These are phyloP conservation scores for Fulmarus glacialis DNA, from an alignment of 2,113 vertebrate genomes.

Conservation along the genomic window DNA sequence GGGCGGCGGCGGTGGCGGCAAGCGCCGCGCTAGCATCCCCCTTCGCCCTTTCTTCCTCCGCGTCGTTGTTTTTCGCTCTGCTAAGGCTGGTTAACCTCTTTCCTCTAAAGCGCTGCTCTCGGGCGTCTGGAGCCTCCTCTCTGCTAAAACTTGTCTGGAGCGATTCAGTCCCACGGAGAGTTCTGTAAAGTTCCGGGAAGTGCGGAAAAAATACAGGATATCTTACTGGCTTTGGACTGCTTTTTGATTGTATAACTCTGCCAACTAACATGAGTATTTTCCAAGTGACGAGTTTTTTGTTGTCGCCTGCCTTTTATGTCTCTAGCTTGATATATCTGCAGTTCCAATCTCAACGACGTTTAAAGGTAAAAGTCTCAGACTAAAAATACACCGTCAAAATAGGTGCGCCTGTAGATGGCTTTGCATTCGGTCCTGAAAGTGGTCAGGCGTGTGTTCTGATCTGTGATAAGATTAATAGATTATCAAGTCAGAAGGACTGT, in stretches of 20 bases:
- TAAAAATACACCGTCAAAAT: background rate
- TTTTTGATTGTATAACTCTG: background rate
- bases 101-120: background rate
- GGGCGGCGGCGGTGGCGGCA: background rate
- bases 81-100: background rate
- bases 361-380: background rate
- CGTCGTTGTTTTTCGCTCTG: background rate
- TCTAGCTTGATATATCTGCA: background rate
- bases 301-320: background rate
- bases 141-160: background rate
- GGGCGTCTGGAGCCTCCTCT: background rate
- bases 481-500: background rate
- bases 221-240: background rate
- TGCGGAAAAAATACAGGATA: background rate
- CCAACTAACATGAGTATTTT: background rate
- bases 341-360: background rate
- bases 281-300: background rate
- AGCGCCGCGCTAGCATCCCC: background rate
- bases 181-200: constrained; percentile 37
- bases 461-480: constrained; percentile 23
- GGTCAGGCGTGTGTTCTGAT: background rate
- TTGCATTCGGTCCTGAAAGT: background rate
- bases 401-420: background rate
- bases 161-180: background rate
- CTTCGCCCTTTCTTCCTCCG: background rate